Conservation (phyloP, 1,140 invertebrate species). For the Anastatus disparis region DNA sequence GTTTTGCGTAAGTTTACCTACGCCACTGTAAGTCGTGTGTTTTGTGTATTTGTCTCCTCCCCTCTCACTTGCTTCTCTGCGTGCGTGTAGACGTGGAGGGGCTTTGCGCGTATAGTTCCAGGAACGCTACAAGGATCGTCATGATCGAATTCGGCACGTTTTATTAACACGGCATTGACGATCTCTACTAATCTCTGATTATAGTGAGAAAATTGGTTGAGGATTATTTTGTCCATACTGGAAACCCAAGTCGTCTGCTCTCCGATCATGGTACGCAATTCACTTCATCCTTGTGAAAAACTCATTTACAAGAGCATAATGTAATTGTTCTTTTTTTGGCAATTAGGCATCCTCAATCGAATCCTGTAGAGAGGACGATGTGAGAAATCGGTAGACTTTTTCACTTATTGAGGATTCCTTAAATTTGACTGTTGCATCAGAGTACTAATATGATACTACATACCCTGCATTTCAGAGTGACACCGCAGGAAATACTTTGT, state of each 20-base stretch:
- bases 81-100: no score
- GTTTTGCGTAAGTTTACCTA: no score
- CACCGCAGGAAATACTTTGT: constrained; percentile 5
- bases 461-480: constrained; percentile 35
- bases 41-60: no score
- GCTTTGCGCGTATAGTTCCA: no score
- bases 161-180: no score
- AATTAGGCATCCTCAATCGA: constrained; percentile 18
- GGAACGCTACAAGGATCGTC: no score
- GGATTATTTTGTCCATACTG: neutral
- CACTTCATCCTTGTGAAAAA: constrained; percentile 15
- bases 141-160: no score
- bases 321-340: constrained; percentile 44
- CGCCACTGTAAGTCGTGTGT: no score
- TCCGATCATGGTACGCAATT: constrained; percentile 41
- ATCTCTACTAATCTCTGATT: no score
- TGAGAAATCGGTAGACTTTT: constrained; percentile 22
- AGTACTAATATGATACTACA: constrained; percentile 50
- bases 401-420: constrained; percentile 38
- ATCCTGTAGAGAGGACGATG: constrained; percentile 8
- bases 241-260: constrained; percentile 20
- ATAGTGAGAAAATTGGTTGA: neutral
- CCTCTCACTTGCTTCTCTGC: no score
- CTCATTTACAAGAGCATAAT: constrained; percentile 25
- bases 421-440: constrained; percentile 22